Conservation (phyloP, 2,797 vertebrate genomes). For the Silurus aristotelis region DNA sequence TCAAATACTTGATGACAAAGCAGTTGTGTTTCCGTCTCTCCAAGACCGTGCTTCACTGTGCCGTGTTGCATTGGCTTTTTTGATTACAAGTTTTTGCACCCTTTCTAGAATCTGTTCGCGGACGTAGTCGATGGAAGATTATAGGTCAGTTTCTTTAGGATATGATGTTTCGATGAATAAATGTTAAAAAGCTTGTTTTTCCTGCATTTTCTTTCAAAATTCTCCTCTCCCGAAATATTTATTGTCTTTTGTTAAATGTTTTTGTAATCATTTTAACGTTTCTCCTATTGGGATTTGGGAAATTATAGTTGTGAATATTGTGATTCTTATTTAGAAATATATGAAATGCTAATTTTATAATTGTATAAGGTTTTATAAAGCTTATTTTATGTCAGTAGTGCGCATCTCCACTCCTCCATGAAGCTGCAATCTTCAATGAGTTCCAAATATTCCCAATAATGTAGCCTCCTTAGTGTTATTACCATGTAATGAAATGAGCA, state of each 20-base stretch:
- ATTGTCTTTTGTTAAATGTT: background rate
- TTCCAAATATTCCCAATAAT: background rate
- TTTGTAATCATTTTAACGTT: background rate
- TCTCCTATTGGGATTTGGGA: background rate
- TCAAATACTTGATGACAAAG: slow-evolving; percentile 22
- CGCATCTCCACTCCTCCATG: background rate
- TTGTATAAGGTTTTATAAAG: background rate
- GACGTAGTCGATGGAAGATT: slow-evolving; percentile 3
- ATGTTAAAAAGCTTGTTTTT: too few relatives aligned
- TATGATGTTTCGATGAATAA: background rate
- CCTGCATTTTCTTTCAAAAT: too few relatives aligned
- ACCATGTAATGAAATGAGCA: too few relatives aligned
- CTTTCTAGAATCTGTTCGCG: background rate
- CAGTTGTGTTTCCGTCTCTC: slow-evolving; percentile 8
- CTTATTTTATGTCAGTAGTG: too few relatives aligned
- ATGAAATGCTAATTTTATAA: too few relatives aligned
- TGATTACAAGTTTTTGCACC: background rate
- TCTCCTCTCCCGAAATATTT: background rate
- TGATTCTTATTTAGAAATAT: too few relatives aligned
- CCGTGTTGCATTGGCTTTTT: background rate
- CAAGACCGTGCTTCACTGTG: background rate
- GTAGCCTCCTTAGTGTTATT: background rate
- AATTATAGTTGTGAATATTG: background rate
- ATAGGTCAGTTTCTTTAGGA: background rate
- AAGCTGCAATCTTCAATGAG: background rate